Evolutionary conservation across 2,888 invertebrate species (phyloP), one percentile per base, ranked within the genome.

Genomic region (Scaptomyza tumidula): DNA sequence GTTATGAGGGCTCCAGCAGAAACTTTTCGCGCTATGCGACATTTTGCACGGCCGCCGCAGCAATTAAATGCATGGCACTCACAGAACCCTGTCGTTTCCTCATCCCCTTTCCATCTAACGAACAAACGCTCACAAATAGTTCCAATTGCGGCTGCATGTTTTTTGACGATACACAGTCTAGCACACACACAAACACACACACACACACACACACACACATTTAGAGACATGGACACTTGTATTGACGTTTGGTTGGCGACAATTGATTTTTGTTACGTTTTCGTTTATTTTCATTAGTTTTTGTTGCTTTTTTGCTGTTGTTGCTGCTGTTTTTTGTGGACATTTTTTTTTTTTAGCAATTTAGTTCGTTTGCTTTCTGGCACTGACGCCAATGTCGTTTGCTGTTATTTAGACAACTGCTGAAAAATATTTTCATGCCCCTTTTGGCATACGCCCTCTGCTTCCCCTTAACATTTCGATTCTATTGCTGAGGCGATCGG

Each of bases 221-320:
- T 27, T 27, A 67, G 45, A 67, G 57, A 70, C 82, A 69, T 62
- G 66, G 61, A 73, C 83, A 76, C 76, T 82, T 81, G 80, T 85
- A 85, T 85, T 86, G 86, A 86, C 86, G 82, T 86, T 88, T 86
- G 80, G 88, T 80, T 88, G 87, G 87, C 86, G 86, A 88, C 86
- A 86, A 86, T 85, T 85, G 85, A 85, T 85, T 85, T 85, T 85
- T 85, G 85, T 85, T 85, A 88, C 89, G 85, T 86, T 88, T 85
- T 85, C 86, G 87, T 84, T 83, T 88, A 80, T 86, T 85, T 86
- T 86, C 77, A 82, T 88, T 88, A 72, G 66, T 71, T 62, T 41
- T 71, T 77, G 59, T 53, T 55, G 48, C 4, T 19, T 19, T 19
- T 19, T 19, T 75, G 63, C 60, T 77, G 65, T 48, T 59, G 35